Evolutionary conservation across 2,888 invertebrate species (phyloP), one percentile per base, ranked within the genome.

Genomic region (Agonopterix heracliana): DNA sequence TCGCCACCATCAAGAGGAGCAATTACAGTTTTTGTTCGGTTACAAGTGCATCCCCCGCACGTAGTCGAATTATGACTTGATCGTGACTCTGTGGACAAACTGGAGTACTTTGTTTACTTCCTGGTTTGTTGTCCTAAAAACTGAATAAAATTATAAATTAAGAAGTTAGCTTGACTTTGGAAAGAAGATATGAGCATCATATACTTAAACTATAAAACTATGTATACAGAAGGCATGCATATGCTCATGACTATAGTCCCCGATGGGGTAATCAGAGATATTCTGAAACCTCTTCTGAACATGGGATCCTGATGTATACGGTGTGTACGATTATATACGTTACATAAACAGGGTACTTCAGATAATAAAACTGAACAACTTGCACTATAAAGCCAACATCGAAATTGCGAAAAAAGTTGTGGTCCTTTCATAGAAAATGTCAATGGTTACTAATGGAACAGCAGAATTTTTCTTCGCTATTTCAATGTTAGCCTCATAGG

Each of bases 11-110:
- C 41, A 41, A 12, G 41, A 13, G 41, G 12, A 11, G 13, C 41
- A 41, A 41, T 41, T 41, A 41, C 12, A 41, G 11, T 41, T 41
- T 41, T 41, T 41, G 41, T 12, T 41, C 11, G 11, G 12, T 26
- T 9, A 49, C 58, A 55, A 54, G 54, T 66, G 74, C 71, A 71
- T 68, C 26, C 68, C 64, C 58, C 57, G 70, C 80, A 81, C 81
- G 80, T 75, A 51, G 65, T 56, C 59, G 66, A 82, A 73, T 82
- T 83, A 85, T 80, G 81, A 73, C 69, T 54, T 58, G 65, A 61
- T 74, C 84, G 83, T 85, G 82, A 79, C 78, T 8, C 9, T n/a
- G 36, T 36, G n/a, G 14, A 11, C 10, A 4, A 34, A 17, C 9
- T 43, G 38, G 26, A 26, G 26, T 3, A 26, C 26, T 11, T 3